Percentiles rank a stretch among this genome's conserved stretches.
Conservation (phyloP, 2,113 vertebrate species). For the Ahaetulla prasina region DNA sequence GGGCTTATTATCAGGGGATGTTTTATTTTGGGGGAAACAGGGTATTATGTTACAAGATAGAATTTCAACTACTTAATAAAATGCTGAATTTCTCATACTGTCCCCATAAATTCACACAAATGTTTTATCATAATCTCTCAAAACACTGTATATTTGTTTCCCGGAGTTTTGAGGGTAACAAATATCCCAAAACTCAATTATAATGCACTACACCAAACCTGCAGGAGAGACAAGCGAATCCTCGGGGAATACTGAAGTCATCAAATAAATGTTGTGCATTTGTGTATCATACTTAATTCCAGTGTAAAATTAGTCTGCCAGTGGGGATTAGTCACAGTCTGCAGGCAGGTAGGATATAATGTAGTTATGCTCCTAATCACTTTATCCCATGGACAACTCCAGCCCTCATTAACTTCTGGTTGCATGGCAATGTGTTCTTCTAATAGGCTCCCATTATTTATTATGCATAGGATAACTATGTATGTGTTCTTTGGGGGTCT, state of each 20-base stretch:
- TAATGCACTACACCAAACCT: neutral
- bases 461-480: neutral
- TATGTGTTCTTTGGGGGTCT: neutral
- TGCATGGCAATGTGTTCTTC: neutral
- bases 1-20: too few relatives aligned
- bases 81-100: neutral
- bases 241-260: neutral
- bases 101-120: neutral
- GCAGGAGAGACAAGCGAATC: neutral
- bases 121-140: neutral
- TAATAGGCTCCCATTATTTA: neutral
- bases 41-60: neutral
- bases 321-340: neutral
- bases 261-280: neutral
- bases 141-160: neutral
- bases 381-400: neutral
- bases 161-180: neutral
- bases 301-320: neutral
- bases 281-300: neutral
- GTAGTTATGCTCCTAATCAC: neutral
- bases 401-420: neutral
- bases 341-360: neutral
- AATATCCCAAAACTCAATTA: neutral
- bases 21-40: too few relatives aligned
- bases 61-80: neutral